phyloP scores from a whole-genome alignment of 2,113 vertebrate species.

The Australoheros scitulus region DNA sequence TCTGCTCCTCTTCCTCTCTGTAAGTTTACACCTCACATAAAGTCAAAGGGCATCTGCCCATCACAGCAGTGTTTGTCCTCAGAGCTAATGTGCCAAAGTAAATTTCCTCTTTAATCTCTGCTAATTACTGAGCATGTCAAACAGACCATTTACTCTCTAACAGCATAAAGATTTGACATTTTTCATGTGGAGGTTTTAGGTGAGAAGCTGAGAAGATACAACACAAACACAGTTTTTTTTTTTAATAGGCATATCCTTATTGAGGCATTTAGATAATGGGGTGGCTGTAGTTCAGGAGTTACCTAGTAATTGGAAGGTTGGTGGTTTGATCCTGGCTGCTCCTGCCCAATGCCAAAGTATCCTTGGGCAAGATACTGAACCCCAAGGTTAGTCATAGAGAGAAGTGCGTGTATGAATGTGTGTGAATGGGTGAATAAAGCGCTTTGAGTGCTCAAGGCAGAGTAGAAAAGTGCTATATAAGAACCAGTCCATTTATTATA shows the following conservation, averaged over 20 bases:
- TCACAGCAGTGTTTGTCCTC: conserved; percentile 17
- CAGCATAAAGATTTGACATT: background rate
- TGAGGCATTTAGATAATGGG: background rate
- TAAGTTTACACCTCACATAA: conserved; percentile 15
- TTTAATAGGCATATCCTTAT: conserved; percentile 13
- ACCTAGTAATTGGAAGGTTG: too few species aligned
- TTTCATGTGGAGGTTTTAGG: background rate
- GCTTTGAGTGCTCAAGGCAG: too few species aligned
- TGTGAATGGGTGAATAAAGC: too few species aligned
- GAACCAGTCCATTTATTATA: too few species aligned
- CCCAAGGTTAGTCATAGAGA: too few species aligned
- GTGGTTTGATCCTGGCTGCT: too few species aligned
- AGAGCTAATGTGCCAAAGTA: conserved; percentile 2
- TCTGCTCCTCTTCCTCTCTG: conserved; percentile 14
- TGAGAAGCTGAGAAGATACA: background rate
- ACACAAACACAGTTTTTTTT: background rate
- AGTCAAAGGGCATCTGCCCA: conserved; percentile 16
- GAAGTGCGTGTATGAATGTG: too few species aligned
- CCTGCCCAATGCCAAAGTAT: too few species aligned
- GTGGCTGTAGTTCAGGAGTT: too few species aligned
- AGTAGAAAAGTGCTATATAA: too few species aligned
- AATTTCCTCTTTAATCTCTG: conserved; percentile 35
- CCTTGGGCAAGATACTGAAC: too few species aligned
- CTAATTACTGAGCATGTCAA: conserved; percentile 5
- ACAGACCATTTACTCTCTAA: background rate